These are phyloP conservation scores for Echeneis naucrates DNA, from an alignment of 2,797 vertebrate species.

Conservation along the genomic window DNA sequence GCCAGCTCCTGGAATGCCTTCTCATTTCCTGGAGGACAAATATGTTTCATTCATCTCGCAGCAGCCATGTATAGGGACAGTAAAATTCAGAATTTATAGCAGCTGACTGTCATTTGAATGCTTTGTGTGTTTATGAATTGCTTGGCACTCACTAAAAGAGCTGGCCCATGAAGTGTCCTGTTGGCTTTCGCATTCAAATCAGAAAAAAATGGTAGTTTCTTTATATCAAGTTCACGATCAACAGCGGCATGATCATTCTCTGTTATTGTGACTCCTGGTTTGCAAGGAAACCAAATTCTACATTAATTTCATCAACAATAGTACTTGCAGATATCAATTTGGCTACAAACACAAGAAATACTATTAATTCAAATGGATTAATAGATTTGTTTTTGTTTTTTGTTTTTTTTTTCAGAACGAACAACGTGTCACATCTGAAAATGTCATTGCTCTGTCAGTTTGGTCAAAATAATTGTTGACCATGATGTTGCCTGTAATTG, in stretches of 20 bases:
- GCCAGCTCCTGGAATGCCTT: conserved; percentile 64
- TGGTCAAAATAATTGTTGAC: no score
- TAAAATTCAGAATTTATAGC: conserved; percentile 7
- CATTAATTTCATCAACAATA: no score
- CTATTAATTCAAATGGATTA: neutral
- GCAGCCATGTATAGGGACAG: conserved; percentile 38
- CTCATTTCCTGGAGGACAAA: conserved; percentile 66
- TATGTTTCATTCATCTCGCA: conserved; percentile 60
- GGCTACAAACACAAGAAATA: neutral
- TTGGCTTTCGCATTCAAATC: neutral
- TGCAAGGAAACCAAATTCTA: no score
- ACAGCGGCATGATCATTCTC: neutral
- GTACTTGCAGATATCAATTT: no score
- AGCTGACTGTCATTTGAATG: neutral
- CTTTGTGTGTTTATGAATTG: neutral
- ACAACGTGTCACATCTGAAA: no score
- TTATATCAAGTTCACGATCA: neutral
- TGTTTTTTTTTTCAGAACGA: no score
- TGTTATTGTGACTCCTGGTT: neutral
- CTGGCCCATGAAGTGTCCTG: neutral
- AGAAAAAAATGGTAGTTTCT: neutral
- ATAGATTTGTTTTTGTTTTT: no score
- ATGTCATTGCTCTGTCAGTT: no score
- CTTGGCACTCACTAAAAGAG: neutral
- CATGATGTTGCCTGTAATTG: no score